Evolutionary conservation across 2,797 vertebrate genomes (phyloP).

Genomic region (Poeciliopsis infans): DNA sequence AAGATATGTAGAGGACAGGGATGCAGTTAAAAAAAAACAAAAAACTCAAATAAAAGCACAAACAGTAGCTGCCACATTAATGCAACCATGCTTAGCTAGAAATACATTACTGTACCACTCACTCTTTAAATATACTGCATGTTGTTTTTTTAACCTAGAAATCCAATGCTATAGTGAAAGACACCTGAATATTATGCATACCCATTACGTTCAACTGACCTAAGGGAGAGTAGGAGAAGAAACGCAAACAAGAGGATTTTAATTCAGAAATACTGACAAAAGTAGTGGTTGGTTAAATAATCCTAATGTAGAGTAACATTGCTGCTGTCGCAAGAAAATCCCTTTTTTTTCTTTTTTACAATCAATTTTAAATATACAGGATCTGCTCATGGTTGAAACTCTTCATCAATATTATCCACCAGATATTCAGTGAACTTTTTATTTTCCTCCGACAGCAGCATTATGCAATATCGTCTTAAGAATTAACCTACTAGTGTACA

Average conservation of each 20-base stretch:
- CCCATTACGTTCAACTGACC: conserved; percentile 74
- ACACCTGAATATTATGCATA: conserved; percentile 80
- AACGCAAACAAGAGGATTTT: conserved; percentile 24
- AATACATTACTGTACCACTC: conserved; percentile 81
- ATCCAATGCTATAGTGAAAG: conserved; percentile 79
- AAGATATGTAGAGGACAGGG: conserved; percentile 53
- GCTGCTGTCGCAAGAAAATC: conserved; percentile 65
- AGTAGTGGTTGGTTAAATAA: conserved; percentile 79
- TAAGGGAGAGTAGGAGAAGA: conserved; percentile 46
- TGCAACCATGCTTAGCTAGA: conserved; percentile 83
- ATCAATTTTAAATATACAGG: conserved; percentile 42
- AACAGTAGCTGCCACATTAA: conserved; percentile 81
- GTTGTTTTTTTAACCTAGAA: conserved; percentile 65
- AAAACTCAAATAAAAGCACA: conserved; percentile 63
- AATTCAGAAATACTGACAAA: conserved; percentile 73
- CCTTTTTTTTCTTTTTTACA: conserved; percentile 3
- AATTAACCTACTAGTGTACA: conserved; percentile 76
- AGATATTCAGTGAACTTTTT: conserved; percentile 30
- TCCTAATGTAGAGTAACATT: conserved; percentile 65
- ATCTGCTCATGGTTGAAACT: conserved; percentile 22
- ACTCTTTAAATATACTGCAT: conserved; percentile 82
- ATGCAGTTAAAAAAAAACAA: conserved; percentile 33
- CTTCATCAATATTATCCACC: conserved; percentile 13
- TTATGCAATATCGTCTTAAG: conserved; percentile 68
- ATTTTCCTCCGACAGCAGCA: conserved; percentile 65